Base-by-base conservation (phyloP, 2,113 vertebrate genomes). In the Brachyhypopomus gauderio region DNA sequence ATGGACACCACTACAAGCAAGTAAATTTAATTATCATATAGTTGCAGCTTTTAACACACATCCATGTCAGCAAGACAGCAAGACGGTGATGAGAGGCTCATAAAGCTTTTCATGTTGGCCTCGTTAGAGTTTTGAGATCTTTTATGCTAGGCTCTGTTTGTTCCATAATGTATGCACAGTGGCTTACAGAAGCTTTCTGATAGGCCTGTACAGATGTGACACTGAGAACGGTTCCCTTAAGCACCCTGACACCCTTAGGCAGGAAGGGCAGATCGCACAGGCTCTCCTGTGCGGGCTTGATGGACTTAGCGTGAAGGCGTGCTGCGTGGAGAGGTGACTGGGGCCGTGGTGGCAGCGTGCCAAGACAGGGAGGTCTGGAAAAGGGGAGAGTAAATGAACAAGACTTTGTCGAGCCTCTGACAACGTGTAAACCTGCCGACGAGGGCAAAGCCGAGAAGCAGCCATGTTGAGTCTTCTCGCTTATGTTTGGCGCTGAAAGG, bases 321-420 rank as follows among this genome's bases (percentile, higher is more conserved):
- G 76, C 79, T 83, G 63, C 59, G 48, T 52, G 34, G 77, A 59
- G 72, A 83, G 85, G 80, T 83, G 81, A 73, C 80, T 80, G 70
- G 85, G 85, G 80, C 77, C 85, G 80, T 78, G 80, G 55, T 87
- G 85, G 85, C 83, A 78, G 56, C 20, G 55, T 64, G 85, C 85
- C 85, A 85, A 58, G 83, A 75, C 83, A 80, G 77, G 75, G 85
- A 84, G 85, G 83, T 85, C 83, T 84, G 80, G 77, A 82, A 79
- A 81, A 79, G 78, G 80, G 85, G 80, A 80, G 74, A 78, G 72
- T 86, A 83, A 87, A 87, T 85, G 80, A 87, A 85, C 76, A 83
- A 79, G 77, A 80, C 73, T 85, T 82, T 80, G 77, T 86, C 77
- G 83, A 74, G 71, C 78, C 81, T 83, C 80, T 83, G 74, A 86